phyloP scores from a whole-genome alignment of 2,113 vertebrate genomes.

The Xenopus borealis region DNA sequence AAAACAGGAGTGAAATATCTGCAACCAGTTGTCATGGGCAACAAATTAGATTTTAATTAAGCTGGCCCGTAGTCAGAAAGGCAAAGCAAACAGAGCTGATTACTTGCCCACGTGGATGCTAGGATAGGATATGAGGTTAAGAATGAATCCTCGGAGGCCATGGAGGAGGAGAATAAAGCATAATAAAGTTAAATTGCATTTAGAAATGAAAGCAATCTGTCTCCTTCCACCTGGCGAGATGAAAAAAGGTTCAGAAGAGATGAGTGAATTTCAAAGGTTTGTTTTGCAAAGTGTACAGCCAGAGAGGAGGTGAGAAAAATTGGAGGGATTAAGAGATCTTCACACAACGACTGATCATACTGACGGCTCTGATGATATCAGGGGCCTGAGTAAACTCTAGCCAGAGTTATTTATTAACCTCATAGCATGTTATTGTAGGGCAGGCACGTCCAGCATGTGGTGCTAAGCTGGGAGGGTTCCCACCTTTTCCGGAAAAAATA shows the following conservation, averaged over 20 bases:
- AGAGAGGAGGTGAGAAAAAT: neutral
- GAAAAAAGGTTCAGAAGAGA: conserved; percentile 2
- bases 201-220: conserved; percentile 41
- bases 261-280: conserved; percentile 6
- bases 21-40: conserved; percentile 37
- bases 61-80: conserved; percentile 38
- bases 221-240: conserved; percentile 23
- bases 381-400: too few relatives aligned
- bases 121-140: conserved; percentile 41
- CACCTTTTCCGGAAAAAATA: too few relatives aligned
- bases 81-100: conserved; percentile 17
- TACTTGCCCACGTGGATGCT: conserved; percentile 19
- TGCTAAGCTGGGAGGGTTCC: too few relatives aligned
- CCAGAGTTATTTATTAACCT: too few relatives aligned
- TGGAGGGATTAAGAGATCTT: neutral
- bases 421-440: too few relatives aligned
- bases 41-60: conserved; percentile 43
- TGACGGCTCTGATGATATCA: neutral
- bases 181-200: conserved; percentile 38
- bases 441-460: too few relatives aligned
- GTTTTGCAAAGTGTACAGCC: neutral
- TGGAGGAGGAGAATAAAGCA: conserved; percentile 17
- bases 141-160: conserved; percentile 26
- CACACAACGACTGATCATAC: neutral
- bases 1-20: conserved; percentile 23